These are phyloP conservation scores for Pseudococcus longispinus DNA, from an alignment of 2,888 invertebrate genomes.

Conservation along the genomic window DNA sequence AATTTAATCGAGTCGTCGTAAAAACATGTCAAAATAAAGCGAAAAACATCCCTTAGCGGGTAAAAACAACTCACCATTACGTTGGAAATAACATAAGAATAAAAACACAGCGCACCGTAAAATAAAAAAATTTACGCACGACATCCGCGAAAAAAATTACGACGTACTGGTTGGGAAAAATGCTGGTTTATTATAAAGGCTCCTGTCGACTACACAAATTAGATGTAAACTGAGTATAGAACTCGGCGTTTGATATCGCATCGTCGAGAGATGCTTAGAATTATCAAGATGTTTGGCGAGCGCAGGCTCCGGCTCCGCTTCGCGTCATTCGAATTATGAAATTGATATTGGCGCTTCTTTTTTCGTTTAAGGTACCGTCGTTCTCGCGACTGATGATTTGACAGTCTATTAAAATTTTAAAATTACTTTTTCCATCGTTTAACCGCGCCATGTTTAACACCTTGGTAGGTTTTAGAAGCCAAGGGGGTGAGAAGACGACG, in stretches of 20 bases:
- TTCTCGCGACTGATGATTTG: neutral
- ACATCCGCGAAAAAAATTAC: slow-evolving; percentile 13
- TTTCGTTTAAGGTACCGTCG: neutral
- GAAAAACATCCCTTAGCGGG: neutral
- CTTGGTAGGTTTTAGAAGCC: neutral
- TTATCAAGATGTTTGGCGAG: slow-evolving; percentile 36
- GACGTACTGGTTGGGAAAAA: neutral
- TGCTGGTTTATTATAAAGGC: neutral
- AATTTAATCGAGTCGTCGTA: too few relatives aligned
- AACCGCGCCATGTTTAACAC: neutral
- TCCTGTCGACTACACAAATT: slow-evolving; percentile 23
- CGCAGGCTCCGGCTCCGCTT: slow-evolving; percentile 1
- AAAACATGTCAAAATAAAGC: neutral
- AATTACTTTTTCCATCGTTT: slow-evolving; percentile 12
- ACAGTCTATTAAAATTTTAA: slow-evolving; percentile 24
- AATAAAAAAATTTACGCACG: slow-evolving; percentile 29
- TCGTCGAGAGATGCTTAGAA: slow-evolving; percentile 26
- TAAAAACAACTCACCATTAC: slow-evolving; percentile 7
- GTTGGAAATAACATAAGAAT: slow-evolving; percentile 10
- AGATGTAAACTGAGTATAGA: slow-evolving; percentile 16
- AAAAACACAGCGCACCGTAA: slow-evolving; percentile 20
- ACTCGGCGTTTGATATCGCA: neutral
- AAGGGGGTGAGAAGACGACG: neutral
- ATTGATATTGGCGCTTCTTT: slow-evolving; percentile 22
- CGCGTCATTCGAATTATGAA: neutral